Evolutionary conservation across 2,797 vertebrate species (phyloP).

Genomic region (Pangasius djambal): DNA sequence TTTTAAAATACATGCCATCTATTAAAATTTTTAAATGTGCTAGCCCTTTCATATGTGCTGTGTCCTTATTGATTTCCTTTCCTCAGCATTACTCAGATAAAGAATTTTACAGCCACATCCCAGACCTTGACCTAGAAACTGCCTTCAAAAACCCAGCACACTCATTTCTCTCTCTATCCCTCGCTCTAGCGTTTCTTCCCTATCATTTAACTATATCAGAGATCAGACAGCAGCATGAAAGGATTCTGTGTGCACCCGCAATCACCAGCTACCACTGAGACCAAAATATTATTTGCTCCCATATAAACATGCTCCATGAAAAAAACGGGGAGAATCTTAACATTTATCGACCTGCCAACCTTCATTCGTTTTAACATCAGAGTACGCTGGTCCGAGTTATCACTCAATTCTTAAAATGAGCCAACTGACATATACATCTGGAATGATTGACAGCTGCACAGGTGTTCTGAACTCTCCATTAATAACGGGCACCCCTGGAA

Average conservation of each 20-base stretch:
- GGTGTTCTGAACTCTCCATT: not conserved
- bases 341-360: not conserved
- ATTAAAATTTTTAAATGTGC: not conserved
- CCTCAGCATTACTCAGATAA: slow-evolving; percentile 9
- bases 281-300: slow-evolving; percentile 63
- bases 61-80: not conserved
- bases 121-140: slow-evolving; percentile 77
- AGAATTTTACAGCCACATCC: slow-evolving; percentile 45
- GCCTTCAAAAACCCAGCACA: slow-evolving; percentile 68
- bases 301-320: slow-evolving; percentile 59
- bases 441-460: not conserved
- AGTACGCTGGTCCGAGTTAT: not conserved
- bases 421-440: not conserved
- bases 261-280: slow-evolving; percentile 67
- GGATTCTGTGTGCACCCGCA: slow-evolving; percentile 51
- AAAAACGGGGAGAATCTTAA: not conserved
- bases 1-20: not conserved
- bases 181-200: slow-evolving; percentile 28
- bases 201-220: slow-evolving; percentile 64
- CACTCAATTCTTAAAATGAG: not conserved
- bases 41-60: not conserved
- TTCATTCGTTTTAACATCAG: not conserved
- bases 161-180: slow-evolving; percentile 68
- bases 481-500: not conserved
- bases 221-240: slow-evolving; percentile 74